Conservation (phyloP, 2,888 invertebrate species). For the Lordiphosa andalusiaca region DNA sequence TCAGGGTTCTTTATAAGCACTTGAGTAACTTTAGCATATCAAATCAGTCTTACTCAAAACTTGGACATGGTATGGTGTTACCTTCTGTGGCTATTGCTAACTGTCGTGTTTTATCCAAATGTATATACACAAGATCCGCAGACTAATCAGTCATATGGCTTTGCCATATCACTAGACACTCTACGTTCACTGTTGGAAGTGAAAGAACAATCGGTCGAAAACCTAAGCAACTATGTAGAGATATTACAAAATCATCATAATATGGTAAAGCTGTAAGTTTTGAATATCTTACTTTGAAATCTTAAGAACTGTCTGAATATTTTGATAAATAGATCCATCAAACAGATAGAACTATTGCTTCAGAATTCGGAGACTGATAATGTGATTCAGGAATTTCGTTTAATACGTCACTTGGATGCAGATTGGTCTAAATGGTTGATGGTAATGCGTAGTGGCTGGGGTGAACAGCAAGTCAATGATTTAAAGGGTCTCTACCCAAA, state of each 20-base stretch:
- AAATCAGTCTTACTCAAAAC: too few relatives aligned
- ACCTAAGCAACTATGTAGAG: neutral
- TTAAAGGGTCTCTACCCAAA: neutral
- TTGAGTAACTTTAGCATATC: too few relatives aligned
- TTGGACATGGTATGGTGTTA: too few relatives aligned
- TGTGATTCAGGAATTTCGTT: too few relatives aligned
- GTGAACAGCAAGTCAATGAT: neutral
- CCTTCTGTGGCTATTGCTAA: neutral
- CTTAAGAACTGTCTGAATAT: too few relatives aligned
- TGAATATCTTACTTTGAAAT: too few relatives aligned
- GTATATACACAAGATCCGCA: neutral
- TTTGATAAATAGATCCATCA: neutral
- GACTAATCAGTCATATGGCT: neutral
- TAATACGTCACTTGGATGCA: too few relatives aligned
- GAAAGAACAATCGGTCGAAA: slow-evolving; percentile 3
- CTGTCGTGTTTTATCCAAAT: neutral
- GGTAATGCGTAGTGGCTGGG: neutral
- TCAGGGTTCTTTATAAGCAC: too few relatives aligned
- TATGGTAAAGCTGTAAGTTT: slow-evolving; percentile 4
- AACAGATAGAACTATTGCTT: too few relatives aligned
- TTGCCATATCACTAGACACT: slow-evolving; percentile 6
- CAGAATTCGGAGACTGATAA: too few relatives aligned
- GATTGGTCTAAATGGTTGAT: slow-evolving; percentile 4
- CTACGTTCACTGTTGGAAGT: slow-evolving; percentile 12
- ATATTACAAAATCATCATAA: neutral